Base-by-base conservation (phyloP, 2,797 vertebrate genomes). In the Erpetoichthys calabaricus region DNA sequence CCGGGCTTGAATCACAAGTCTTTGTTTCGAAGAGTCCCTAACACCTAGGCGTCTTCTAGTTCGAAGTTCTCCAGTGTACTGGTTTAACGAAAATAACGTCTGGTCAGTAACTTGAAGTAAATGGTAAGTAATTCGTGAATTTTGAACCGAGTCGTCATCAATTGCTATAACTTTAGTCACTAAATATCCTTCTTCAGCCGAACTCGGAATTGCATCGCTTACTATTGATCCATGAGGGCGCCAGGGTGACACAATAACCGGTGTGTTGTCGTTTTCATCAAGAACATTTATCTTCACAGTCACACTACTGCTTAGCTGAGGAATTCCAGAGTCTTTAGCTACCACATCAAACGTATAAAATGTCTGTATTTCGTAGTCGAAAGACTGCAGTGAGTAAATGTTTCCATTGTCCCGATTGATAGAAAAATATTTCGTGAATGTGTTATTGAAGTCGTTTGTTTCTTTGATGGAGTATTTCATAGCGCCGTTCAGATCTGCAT, bases 201-300 rank as follows among this genome's bases (percentile, higher is more conserved):
- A 91, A 1, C 90, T 86, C 0, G 91, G 89, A 10, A 93, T 88
- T 64, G 91, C 73, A 67, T 97, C 91, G 0, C 86, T 86, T 3
- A 91, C 89, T 1, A 88, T 74, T 0, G 90, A 89, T 5, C 89
- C 90, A 0, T 97, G 92, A 50, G 80, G 89, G 0, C 86, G 91
- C 53, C 88, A 44, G 2, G 88, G 80, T 0, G 91, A 93, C 3
- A 91, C 60, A 0, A 94, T 78, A 4, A 89, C 65, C 0, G 92
- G 93, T 1, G 89, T 82, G 0, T 97, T 94, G 75, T 96, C 92
- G 0, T 97, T 96, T 76, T 93, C 89, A 45, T 94, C 91, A 75
- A 91, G 62, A 60, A 95, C 84, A 1, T 93, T 92, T 60, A 96
- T 89, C 59, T 87, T 88, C 7, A 95, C 88, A 0, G 90, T 93